Conservation (phyloP, 2,797 vertebrate species). For the Silurus lanzhouensis region DNA sequence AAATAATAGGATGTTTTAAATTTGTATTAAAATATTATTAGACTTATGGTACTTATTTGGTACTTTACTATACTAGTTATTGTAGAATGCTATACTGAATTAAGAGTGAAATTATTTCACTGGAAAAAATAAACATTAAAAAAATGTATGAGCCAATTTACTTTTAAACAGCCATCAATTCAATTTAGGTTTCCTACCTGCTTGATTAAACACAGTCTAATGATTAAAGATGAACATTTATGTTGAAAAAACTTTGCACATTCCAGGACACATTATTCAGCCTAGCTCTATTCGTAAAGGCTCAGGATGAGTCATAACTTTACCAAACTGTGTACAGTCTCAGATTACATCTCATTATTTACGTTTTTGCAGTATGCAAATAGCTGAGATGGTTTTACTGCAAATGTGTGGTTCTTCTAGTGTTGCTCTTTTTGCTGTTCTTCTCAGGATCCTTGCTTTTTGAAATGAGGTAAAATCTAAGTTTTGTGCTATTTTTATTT, state of each 20-base stretch:
- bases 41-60: background rate
- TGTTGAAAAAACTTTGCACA: constrained; percentile 18
- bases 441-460: background rate
- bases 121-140: background rate
- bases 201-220: background rate
- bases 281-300: constrained; percentile 26
- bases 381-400: constrained; percentile 35
- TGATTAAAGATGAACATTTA: background rate
- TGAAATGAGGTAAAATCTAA: background rate
- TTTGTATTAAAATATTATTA: background rate
- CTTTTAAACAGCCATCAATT: background rate
- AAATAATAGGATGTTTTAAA: background rate
- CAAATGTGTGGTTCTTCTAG: constrained; percentile 22
- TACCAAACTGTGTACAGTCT: constrained; percentile 38
- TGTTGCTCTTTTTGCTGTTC: constrained; percentile 4
- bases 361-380: constrained; percentile 53
- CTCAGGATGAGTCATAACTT: constrained; percentile 55
- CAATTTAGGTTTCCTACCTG: background rate
- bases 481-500: background rate
- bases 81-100: background rate
- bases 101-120: background rate
- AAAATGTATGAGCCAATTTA: background rate
- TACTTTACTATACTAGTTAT: background rate
- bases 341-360: constrained; percentile 45
- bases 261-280: constrained; percentile 35